A percentile compares a stretch with the other conserved stretches of the same genome.
Evolutionary conservation across 2,797 vertebrate genomes (phyloP).

Genomic region (Leptatherina wallacei): DNA sequence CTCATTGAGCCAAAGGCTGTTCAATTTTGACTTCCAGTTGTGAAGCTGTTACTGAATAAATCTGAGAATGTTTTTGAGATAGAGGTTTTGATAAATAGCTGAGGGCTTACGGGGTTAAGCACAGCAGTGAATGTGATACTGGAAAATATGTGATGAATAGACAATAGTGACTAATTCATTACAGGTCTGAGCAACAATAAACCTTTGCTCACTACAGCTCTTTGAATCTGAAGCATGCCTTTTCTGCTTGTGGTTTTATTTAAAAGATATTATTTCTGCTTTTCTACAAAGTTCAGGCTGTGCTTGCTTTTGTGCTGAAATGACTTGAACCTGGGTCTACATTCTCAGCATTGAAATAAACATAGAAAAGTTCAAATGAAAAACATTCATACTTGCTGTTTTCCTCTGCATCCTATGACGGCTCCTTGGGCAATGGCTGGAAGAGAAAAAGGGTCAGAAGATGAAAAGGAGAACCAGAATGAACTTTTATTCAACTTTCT

Average conservation of each 20-base stretch:
- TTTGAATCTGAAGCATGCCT: not conserved
- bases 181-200: slow-evolving; percentile 15
- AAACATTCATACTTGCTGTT: slow-evolving; percentile 64
- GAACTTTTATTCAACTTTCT: slow-evolving; percentile 34
- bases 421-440: slow-evolving; percentile 88
- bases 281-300: not conserved
- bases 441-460: slow-evolving; percentile 66
- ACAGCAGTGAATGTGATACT: slow-evolving; percentile 15
- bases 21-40: not conserved
- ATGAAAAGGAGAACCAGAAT: slow-evolving; percentile 35
- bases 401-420: slow-evolving; percentile 79
- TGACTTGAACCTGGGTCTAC: slow-evolving; percentile 9
- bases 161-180: slow-evolving; percentile 25
- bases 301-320: not conserved
- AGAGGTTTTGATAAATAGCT: slow-evolving; percentile 2
- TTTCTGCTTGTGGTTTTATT: slow-evolving; percentile 17
- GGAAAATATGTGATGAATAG: slow-evolving; percentile 32
- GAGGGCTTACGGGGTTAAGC: slow-evolving; percentile 1
- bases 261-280: slow-evolving; percentile 17
- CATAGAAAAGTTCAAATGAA: slow-evolving; percentile 18
- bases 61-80: slow-evolving; percentile 15
- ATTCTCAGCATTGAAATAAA: slow-evolving; percentile 19
- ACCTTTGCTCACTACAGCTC: not conserved
- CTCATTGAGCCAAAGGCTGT: not conserved
- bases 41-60: slow-evolving; percentile 5